Base-by-base conservation (phyloP, 2,797 vertebrate species). In the Novumbra hubbsi region DNA sequence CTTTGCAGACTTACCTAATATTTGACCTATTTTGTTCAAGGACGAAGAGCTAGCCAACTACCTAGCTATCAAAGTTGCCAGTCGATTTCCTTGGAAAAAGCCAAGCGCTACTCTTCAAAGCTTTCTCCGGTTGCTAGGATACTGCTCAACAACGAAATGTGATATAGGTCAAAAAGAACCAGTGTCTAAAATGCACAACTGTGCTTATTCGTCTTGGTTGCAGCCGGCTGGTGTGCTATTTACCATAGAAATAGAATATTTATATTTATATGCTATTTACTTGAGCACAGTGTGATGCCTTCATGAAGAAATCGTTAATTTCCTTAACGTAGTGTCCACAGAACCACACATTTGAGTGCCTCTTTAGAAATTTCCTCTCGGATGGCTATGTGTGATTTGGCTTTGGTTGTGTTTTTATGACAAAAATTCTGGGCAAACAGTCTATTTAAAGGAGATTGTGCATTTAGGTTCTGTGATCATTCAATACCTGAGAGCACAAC, bases 341-440 rank as follows among this genome's bases (percentile, higher is more conserved):
- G 70, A 80, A 86, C 83, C 87, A 55, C 84, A 88, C 85, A 85
- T 88, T 88, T 88, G 78, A 89, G 84, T 88, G 80, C 80, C 81
- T 87, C 83, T 91, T 89, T 70, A 77, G 78, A 78, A 82, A 80
- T 70, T 52, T 90, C 88, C 85, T 85, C 80, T 80, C 73, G 67
- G 32, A 73, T 52, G 66, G 83, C 79, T 83, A 38, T 45, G 71
- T 73, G 80, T 91, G 91, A 91, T 89, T 94, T 94, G 92, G 91
- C 89, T 86, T 11, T 24, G n/a, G 14, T 9, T 21, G 24, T 76
- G 62, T 0, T 76, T 81, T 76, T 62, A 85, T 92, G 80, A 80
- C 88, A 91, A 90, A 90, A 92, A 92, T 85, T 70, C 30, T 88
- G 87, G 87, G 77, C 63, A 83, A 78, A 88, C 83, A 84, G 86